Percentiles rank a stretch among this genome's conserved stretches.
Evolutionary conservation across 2,113 vertebrate species (phyloP).

Genomic region (Dromiciops gliroides): DNA sequence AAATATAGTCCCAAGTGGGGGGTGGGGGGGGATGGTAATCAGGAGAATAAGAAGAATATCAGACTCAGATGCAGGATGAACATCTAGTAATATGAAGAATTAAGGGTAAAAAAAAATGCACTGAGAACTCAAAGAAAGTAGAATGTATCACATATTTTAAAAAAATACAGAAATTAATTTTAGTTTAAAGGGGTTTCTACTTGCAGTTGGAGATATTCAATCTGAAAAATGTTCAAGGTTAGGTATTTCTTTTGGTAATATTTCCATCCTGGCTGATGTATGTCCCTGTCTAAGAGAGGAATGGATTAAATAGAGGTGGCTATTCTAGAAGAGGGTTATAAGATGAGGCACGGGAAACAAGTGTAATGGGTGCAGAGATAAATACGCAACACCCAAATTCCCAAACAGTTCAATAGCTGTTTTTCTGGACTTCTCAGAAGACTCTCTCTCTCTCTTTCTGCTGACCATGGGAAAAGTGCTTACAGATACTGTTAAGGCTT

Average conservation of each 20-base stretch:
- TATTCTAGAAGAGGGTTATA: slow-evolving; percentile 17
- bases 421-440: slow-evolving; percentile 66
- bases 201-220: slow-evolving; percentile 45
- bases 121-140: slow-evolving; percentile 40
- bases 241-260: slow-evolving; percentile 69
- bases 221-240: slow-evolving; percentile 59
- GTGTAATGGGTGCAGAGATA: slow-evolving; percentile 59
- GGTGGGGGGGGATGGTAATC: slow-evolving; percentile 44
- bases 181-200: slow-evolving; percentile 61
- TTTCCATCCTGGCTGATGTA: slow-evolving; percentile 70
- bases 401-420: slow-evolving; percentile 60
- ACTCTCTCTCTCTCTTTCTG: slow-evolving; percentile 18
- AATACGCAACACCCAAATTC: slow-evolving; percentile 61
- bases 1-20: slow-evolving; percentile 61
- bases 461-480: slow-evolving; percentile 70
- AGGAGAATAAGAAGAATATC: slow-evolving; percentile 61
- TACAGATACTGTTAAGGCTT: slow-evolving; percentile 55
- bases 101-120: slow-evolving; percentile 70
- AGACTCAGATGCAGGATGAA: slow-evolving; percentile 65
- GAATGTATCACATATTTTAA: slow-evolving; percentile 53
- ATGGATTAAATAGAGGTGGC: slow-evolving; percentile 66
- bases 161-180: slow-evolving; percentile 61
- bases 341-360: slow-evolving; percentile 46
- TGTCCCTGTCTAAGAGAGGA: slow-evolving; percentile 58
- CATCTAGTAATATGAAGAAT: slow-evolving; percentile 74